Evolutionary conservation across 35 echinoderm and acorn worm species (phyloP).

Genomic region (Anneissia japonica): DNA sequence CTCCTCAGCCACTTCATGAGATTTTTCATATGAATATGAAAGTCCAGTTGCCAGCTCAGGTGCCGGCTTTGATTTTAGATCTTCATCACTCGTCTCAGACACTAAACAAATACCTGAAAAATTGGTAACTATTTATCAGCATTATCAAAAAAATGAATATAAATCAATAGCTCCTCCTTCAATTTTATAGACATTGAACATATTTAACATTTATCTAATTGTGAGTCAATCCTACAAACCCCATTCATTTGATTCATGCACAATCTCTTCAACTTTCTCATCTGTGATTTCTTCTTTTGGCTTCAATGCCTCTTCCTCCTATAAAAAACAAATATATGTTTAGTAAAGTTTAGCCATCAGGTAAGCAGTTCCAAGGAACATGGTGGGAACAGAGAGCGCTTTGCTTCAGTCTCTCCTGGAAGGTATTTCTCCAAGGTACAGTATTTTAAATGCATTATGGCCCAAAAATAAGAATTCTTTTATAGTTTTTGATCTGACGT

Average conservation of each 20-base stretch:
- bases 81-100: slow-evolving; percentile 74
- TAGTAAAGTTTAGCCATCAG: too few species aligned
- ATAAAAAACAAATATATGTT: slow-evolving; percentile 1
- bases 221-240: slow-evolving; percentile 35
- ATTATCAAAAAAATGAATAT: neutral
- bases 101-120: slow-evolving; percentile 78
- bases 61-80: slow-evolving; percentile 38
- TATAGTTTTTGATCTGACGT: too few species aligned
- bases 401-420: too few species aligned
- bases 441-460: too few species aligned
- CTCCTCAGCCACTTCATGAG: too few species aligned
- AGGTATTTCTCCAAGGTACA: too few species aligned
- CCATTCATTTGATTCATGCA: slow-evolving; percentile 83
- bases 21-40: slow-evolving; percentile 79
- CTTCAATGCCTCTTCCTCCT: slow-evolving; percentile 62
- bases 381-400: too few species aligned
- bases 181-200: too few species aligned
- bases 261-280: slow-evolving; percentile 61
- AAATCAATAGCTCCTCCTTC: too few species aligned
- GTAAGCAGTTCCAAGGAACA: too few species aligned
- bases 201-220: too few species aligned
- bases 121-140: neutral
- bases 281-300: slow-evolving; percentile 48
- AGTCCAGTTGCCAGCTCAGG: slow-evolving; percentile 62
- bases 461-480: too few species aligned